Conservation (phyloP, 2,113 vertebrate genomes). For the Dicaeum eximium region DNA sequence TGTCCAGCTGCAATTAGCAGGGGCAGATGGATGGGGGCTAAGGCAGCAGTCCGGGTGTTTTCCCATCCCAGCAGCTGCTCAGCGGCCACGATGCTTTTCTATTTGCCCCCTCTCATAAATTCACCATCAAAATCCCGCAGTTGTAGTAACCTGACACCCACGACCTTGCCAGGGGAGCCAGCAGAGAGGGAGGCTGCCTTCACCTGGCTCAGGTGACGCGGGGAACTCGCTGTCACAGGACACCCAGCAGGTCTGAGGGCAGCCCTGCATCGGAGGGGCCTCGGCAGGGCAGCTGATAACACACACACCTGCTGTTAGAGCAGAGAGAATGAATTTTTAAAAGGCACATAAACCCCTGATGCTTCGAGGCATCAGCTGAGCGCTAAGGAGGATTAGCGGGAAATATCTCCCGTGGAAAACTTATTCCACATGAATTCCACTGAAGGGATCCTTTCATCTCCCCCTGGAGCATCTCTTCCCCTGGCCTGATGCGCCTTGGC, state of each 20-base stretch:
- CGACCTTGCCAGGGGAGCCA: background rate
- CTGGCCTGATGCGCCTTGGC: slow-evolving; percentile 55
- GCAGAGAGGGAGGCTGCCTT: too few relatives aligned
- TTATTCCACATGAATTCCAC: slow-evolving; percentile 66
- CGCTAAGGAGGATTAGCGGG: slow-evolving; percentile 56
- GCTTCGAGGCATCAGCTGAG: slow-evolving; percentile 56
- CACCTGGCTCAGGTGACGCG: rapidly evolving
- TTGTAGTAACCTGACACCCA: rapidly evolving
- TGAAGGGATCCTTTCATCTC: slow-evolving; percentile 63
- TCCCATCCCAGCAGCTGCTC: background rate
- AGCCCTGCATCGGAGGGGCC: background rate
- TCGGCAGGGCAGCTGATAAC: background rate
- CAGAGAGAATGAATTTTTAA: slow-evolving; percentile 41
- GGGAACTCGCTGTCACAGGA: background rate
- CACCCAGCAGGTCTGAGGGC: rapidly evolving
- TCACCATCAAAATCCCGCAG: rapidly evolving
- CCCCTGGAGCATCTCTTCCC: slow-evolving; percentile 47
- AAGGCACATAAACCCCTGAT: slow-evolving; percentile 33
- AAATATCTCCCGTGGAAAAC: slow-evolving; percentile 57
- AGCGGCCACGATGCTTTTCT: background rate
- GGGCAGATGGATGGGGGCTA: slow-evolving; percentile 33
- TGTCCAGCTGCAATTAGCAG: slow-evolving; percentile 17
- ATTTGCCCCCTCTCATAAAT: rapidly evolving
- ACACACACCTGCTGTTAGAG: background rate
- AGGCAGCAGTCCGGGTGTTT: background rate